These are phyloP conservation scores for Notiomystis cincta DNA, from an alignment of 2,113 vertebrate species.

Conservation along the genomic window DNA sequence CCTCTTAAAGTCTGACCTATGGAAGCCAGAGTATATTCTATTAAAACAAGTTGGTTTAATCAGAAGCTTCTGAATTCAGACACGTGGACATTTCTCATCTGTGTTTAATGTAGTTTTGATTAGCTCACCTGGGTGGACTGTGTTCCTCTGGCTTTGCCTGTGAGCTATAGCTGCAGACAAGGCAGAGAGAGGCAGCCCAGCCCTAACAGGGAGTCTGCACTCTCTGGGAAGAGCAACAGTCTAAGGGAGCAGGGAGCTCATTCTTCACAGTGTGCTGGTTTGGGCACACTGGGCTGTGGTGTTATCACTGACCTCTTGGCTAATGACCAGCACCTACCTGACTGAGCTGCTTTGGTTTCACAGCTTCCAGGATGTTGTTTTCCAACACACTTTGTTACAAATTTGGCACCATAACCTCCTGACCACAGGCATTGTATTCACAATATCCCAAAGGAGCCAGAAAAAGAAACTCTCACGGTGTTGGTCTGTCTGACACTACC, in stretches of 20 bases:
- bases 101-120: not conserved
- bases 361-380: conserved; percentile 1
- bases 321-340: not conserved
- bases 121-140: not conserved
- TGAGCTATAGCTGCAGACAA: not conserved
- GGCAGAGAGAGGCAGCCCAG: not conserved
- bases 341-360: not conserved
- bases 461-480: not conserved
- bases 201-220: not conserved
- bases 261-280: conserved; percentile 6
- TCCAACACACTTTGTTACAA: not conserved
- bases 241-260: conserved; percentile 61
- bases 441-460: not conserved
- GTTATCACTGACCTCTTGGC: not conserved
- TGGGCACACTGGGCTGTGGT: not conserved
- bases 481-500: not conserved
- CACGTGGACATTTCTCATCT: not conserved
- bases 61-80: conserved; percentile 7
- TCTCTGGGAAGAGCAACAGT: not conserved
- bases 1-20: not conserved
- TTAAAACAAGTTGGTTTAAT: not conserved
- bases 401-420: not conserved
- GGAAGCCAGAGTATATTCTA: not conserved
- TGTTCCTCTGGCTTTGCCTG: not conserved
- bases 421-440: not conserved